phyloP scores from a whole-genome alignment of 2,888 invertebrate species.

The Stenchaetothrips biformis region DNA sequence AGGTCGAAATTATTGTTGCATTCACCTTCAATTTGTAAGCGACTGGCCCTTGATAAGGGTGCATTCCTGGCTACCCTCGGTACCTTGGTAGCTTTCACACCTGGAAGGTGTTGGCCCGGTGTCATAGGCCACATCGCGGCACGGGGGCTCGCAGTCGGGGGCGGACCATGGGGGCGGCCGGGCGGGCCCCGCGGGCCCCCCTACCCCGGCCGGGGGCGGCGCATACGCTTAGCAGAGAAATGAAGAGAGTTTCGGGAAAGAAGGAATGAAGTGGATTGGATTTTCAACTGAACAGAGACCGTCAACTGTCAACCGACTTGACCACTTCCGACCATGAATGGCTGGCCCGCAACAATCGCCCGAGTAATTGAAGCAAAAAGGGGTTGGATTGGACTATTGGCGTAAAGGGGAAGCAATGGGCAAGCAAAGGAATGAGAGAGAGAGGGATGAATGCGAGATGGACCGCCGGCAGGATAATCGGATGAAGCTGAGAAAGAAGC shows the following conservation, averaged over 20 bases:
- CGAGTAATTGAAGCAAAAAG: conserved; percentile 19
- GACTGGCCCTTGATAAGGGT: too few relatives aligned
- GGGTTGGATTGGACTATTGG: background rate
- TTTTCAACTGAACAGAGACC: background rate
- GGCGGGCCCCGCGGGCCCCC: too few relatives aligned
- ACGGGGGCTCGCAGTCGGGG: too few relatives aligned
- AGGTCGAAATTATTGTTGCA: too few relatives aligned
- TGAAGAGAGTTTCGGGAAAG: background rate
- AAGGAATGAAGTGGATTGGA: background rate
- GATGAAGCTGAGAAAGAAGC: background rate
- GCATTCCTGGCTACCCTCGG: too few relatives aligned
- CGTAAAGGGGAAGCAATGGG: too few relatives aligned
- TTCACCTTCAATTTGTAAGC: too few relatives aligned
- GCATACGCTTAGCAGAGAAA: background rate
- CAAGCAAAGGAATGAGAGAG: background rate
- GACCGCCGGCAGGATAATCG: background rate
- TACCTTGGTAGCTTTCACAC: too few relatives aligned
- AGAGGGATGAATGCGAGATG: background rate
- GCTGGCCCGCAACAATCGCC: background rate
- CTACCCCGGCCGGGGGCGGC: background rate
- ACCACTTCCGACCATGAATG: background rate
- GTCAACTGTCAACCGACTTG: conserved; percentile 10
- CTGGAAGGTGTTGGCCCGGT: too few relatives aligned
- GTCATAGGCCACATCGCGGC: too few relatives aligned
- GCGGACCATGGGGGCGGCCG: too few relatives aligned